Conservation (phyloP, 2,797 vertebrate genomes). For the Furcifer pardalis region DNA sequence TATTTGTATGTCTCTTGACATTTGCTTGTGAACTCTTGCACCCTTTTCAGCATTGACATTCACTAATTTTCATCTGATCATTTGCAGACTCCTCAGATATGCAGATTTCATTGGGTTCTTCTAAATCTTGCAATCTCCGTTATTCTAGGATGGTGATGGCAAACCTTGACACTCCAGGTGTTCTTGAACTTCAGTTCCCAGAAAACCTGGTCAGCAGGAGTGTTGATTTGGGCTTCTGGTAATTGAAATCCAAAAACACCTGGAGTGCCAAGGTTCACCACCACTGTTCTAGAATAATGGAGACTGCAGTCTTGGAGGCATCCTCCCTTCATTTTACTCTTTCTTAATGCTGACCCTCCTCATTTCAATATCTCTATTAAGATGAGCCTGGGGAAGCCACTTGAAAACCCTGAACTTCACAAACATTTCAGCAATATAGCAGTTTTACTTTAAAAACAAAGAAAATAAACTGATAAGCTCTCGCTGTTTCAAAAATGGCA, state of each 20-base stretch:
- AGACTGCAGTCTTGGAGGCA: no score
- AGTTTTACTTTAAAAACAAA: neutral
- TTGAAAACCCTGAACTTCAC: neutral
- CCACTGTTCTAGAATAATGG: no score
- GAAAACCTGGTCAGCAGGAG: no score
- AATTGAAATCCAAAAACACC: no score
- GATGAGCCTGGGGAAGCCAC: neutral
- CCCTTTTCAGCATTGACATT: conserved; percentile 74
- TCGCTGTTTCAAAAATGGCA: conserved; percentile 27
- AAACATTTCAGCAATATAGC: neutral
- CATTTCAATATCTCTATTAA: neutral
- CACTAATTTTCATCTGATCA: conserved; percentile 69
- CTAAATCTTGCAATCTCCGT: conserved; percentile 49
- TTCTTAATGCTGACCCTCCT: conserved; percentile 20
- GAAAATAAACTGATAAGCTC: neutral
- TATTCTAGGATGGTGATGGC: conserved; percentile 44
- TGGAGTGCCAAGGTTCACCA: no score
- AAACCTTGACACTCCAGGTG: no score
- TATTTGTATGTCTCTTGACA: conserved; percentile 74
- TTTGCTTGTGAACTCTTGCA: conserved; percentile 75
- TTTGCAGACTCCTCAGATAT: conserved; percentile 66
- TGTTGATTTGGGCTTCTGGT: no score
- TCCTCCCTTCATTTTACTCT: conserved; percentile 6
- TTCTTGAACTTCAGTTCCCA: no score
- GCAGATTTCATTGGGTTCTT: conserved; percentile 64